These are phyloP conservation scores for Rapana venosa DNA, from an alignment of 2,888 invertebrate species.

Conservation along the genomic window DNA sequence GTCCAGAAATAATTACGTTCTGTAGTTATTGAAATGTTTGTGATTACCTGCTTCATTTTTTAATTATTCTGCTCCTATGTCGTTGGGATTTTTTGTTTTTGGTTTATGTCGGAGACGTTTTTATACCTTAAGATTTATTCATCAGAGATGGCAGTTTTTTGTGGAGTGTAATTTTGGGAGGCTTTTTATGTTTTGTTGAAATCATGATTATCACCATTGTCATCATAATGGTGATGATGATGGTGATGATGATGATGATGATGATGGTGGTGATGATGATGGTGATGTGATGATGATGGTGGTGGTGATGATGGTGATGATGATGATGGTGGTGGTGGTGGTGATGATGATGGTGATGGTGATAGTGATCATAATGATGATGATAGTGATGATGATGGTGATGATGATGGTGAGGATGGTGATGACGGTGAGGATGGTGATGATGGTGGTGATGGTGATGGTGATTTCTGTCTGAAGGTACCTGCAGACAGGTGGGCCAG, in stretches of 20 bases:
- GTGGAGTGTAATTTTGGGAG: too few species aligned
- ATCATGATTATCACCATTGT: slow-evolving; percentile 12
- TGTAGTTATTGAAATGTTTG: too few species aligned
- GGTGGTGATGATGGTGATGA: neutral
- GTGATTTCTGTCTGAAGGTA: slow-evolving; percentile 42
- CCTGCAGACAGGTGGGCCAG: slow-evolving; percentile 36
- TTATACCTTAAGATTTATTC: too few species aligned
- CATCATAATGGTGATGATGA: neutral
- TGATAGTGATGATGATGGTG: neutral
- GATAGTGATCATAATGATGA: neutral
- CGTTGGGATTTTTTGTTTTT: too few species aligned
- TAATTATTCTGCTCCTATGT: too few species aligned
- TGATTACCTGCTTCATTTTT: too few species aligned
- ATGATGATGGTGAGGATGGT: neutral
- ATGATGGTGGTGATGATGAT: neutral
- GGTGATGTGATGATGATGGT: neutral
- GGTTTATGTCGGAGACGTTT: too few species aligned
- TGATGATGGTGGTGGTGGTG: neutral
- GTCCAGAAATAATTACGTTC: too few species aligned
- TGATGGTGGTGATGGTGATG: neutral
- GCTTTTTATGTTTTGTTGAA: too few species aligned
- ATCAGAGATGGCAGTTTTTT: too few species aligned
- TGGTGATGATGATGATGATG: neutral
- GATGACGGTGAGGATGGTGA: neutral
- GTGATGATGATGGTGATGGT: neutral